A percentile compares a stretch with the other conserved stretches of the same genome.
phyloP scores from a whole-genome alignment of 2,888 invertebrate genomes.

The Bombyx huttoni region DNA sequence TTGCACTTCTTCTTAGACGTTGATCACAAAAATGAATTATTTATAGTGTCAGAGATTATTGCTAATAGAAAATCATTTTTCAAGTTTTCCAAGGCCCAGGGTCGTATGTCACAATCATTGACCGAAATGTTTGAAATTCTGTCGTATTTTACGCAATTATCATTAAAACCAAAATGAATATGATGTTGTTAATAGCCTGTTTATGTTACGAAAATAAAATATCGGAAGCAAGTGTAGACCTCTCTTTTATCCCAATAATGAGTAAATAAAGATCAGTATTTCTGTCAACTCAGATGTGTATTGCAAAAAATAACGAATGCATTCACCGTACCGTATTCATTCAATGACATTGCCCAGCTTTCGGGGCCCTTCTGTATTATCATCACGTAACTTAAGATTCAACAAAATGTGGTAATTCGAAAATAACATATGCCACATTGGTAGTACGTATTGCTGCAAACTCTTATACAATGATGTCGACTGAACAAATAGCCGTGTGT shows the following conservation, averaged over 20 bases:
- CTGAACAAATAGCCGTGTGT: slow-evolving; percentile 68
- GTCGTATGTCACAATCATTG: slow-evolving; percentile 33
- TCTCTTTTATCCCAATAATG: neutral
- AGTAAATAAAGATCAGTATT: too few relatives aligned
- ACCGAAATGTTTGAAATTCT: slow-evolving; percentile 23
- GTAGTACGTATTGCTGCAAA: slow-evolving; percentile 54
- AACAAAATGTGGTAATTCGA: slow-evolving; percentile 65
- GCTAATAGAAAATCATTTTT: neutral
- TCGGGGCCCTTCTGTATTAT: slow-evolving; percentile 40
- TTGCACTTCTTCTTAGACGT: neutral
- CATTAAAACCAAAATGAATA: slow-evolving; percentile 22
- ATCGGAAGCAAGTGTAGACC: neutral
- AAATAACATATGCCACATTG: slow-evolving; percentile 61
- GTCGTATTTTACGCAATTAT: slow-evolving; percentile 29
- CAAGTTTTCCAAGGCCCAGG: slow-evolving; percentile 22
- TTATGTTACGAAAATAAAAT: slow-evolving; percentile 20
- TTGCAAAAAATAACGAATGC: too few relatives aligned
- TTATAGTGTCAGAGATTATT: neutral
- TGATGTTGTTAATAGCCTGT: slow-evolving; percentile 19
- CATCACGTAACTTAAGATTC: slow-evolving; percentile 61
- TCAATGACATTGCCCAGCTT: too few relatives aligned
- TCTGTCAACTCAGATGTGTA: too few relatives aligned
- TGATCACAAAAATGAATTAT: neutral
- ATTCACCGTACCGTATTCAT: too few relatives aligned
- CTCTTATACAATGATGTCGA: slow-evolving; percentile 70